Conservation (phyloP, 2,888 invertebrate genomes). For the Octonoba sinensis region DNA sequence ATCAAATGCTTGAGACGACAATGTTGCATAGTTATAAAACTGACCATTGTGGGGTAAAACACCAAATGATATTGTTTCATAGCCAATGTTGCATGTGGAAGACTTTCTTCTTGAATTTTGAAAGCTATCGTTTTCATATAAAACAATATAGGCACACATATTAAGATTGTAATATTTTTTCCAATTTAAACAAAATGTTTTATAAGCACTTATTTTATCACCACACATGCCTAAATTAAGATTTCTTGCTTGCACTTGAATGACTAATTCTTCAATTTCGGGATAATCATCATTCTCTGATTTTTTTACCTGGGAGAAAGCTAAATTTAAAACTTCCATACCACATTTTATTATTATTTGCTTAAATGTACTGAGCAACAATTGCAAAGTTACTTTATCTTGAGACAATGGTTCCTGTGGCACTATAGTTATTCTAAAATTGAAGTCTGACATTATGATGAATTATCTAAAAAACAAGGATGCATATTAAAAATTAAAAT, state of each 20-base stretch:
- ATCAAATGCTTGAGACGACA: background rate
- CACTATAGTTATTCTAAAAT: constrained; percentile 34
- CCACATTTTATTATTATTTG: constrained; percentile 10
- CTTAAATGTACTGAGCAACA: background rate
- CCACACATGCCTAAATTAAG: too few species aligned
- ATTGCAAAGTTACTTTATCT: background rate
- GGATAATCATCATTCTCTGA: constrained; percentile 41
- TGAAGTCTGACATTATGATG: constrained; percentile 14
- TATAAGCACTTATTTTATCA: background rate
- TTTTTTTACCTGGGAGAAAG: constrained; percentile 29
- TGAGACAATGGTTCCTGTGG: background rate
- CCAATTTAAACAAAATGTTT: constrained; percentile 27
- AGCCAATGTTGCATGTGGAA: background rate
- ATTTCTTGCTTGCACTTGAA: constrained; percentile 18
- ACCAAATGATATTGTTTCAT: constrained; percentile 15
- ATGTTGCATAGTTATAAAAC: constrained; percentile 12
- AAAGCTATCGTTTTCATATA: constrained; percentile 35
- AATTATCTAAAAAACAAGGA: too few species aligned
- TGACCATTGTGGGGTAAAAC: constrained; percentile 30
- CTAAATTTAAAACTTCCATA: background rate
- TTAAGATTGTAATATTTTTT: background rate
- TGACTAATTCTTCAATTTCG: constrained; percentile 39
- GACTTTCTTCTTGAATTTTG: background rate
- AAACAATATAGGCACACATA: background rate
- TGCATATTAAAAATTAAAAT: too few species aligned